Conservation (phyloP, 37 sponge, comb jelly and placozoan species). For the Mnemiopsis leidyi region DNA sequence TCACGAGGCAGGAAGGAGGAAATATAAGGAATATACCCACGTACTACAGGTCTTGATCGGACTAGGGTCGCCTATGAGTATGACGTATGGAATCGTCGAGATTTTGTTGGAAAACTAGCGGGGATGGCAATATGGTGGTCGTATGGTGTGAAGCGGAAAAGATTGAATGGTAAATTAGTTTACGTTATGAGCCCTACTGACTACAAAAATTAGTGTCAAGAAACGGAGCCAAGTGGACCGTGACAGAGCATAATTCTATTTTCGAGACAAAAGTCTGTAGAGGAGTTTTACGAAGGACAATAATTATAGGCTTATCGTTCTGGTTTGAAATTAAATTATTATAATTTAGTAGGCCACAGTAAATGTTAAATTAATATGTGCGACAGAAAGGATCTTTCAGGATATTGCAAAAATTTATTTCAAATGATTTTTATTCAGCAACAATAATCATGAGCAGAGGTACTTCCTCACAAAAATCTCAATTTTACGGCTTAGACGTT, state of each 20-base stretch:
- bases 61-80: too few relatives aligned
- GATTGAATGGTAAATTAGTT: not conserved
- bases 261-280: not conserved
- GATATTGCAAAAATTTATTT: too few relatives aligned
- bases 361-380: too few relatives aligned
- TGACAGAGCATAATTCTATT: not conserved
- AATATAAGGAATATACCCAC: too few relatives aligned
- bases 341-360: not conserved
- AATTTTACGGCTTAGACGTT: too few relatives aligned
- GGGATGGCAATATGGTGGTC: not conserved
- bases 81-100: not conserved
- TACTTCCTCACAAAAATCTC: too few relatives aligned
- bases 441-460: too few relatives aligned
- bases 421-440: too few relatives aligned
- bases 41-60: too few relatives aligned
- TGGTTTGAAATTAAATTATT: not conserved
- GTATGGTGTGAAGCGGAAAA: not conserved
- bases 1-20: not conserved
- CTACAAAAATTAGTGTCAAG: not conserved
- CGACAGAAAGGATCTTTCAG: too few relatives aligned
- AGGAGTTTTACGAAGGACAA: too few relatives aligned
- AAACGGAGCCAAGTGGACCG: not conserved
- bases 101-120: not conserved
- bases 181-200: not conserved
- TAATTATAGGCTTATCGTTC: too few relatives aligned